These are phyloP conservation scores for Lamprologus tigripictilis DNA, from an alignment of 2,113 vertebrate species.

Conservation along the genomic window DNA sequence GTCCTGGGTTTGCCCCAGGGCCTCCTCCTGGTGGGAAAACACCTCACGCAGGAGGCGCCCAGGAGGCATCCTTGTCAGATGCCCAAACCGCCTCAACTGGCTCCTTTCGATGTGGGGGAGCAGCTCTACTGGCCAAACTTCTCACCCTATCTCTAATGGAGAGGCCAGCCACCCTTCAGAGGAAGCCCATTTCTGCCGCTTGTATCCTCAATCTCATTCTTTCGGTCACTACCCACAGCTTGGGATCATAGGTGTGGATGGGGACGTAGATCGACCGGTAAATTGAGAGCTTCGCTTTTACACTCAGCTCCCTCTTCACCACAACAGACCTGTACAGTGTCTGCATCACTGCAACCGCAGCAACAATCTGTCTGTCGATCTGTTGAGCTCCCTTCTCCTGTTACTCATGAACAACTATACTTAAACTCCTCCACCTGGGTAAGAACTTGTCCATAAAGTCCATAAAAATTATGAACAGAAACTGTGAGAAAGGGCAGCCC, in stretches of 20 bases:
- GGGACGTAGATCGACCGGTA: no score
- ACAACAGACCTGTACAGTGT: no score
- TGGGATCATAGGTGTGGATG: background rate
- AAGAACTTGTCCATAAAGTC: no score
- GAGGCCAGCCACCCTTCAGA: background rate
- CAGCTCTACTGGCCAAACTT: background rate
- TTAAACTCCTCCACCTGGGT: no score
- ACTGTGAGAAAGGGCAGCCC: no score
- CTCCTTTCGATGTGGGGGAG: background rate
- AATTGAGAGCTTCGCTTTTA: no score
- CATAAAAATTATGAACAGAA: no score
- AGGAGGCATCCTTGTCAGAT: background rate
- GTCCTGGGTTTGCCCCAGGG: fast-evolving
- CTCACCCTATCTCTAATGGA: background rate
- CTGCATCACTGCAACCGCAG: no score
- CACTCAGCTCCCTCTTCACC: no score
- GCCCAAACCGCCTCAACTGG: background rate
- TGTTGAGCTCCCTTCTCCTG: no score
- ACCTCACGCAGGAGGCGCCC: background rate
- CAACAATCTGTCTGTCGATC: no score
- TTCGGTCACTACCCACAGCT: background rate
- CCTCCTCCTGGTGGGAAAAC: background rate
- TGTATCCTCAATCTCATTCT: background rate
- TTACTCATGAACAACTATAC: no score
- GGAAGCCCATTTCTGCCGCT: background rate